A percentile compares a stretch with the other conserved stretches of the same genome.
Evolutionary conservation across 2,888 invertebrate species (phyloP).

Genomic region (Synergus umbraculus): DNA sequence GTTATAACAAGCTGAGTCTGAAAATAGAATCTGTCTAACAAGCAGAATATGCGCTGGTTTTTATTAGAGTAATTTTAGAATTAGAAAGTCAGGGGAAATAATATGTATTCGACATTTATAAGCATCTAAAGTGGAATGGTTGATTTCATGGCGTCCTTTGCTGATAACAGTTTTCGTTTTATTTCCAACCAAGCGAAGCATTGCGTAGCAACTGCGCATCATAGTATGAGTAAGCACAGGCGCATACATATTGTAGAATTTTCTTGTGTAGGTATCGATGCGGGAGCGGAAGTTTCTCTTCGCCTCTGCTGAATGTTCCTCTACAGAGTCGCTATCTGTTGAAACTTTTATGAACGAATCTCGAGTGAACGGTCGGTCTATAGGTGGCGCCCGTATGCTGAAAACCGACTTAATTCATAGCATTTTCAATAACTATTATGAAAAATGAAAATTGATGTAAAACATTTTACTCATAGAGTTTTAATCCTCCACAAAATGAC

Average conservation of each 20-base stretch:
- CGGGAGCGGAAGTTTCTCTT: neutral
- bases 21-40: neutral
- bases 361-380: constrained; percentile 1
- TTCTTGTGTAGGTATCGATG: constrained; percentile 1
- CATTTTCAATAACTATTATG: neutral
- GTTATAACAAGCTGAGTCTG: neutral
- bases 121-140: constrained; percentile 28
- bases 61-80: neutral
- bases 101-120: neutral
- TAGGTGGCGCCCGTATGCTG: constrained; percentile 16
- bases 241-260: neutral
- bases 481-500: neutral
- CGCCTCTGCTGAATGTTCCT: constrained; percentile 2
- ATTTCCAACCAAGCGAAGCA: constrained; percentile 19
- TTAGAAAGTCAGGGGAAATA: constrained; percentile 4
- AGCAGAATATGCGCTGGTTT: neutral
- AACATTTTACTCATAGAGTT: neutral
- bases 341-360: neutral
- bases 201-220: constrained; percentile 17
- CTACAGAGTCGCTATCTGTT: constrained; percentile 38
- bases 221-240: neutral
- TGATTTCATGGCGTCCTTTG: constrained; percentile 72
- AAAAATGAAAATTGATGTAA: neutral
- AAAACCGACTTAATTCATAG: neutral
- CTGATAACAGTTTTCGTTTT: constrained; percentile 62